Base-by-base conservation (phyloP, 2,797 vertebrate genomes). In the Micrastur ruficollis region DNA sequence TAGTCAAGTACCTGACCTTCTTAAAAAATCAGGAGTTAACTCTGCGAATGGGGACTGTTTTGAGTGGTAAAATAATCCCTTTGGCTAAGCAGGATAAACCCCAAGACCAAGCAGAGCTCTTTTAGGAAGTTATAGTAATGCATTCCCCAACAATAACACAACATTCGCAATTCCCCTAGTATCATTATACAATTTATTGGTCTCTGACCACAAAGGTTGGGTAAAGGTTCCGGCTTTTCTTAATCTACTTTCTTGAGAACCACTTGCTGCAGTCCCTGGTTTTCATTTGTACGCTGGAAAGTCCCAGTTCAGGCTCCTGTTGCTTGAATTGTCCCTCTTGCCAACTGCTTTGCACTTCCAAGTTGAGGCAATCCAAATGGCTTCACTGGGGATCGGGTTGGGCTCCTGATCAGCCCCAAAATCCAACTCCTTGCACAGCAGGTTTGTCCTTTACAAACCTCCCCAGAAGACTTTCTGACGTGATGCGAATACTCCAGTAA, bases 51-150 rank as follows among this genome's bases (percentile, higher is more conserved):
- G 40, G 18, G 27, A 27, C 62, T 85, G 40, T 12, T 91, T 61
- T 32, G 52, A 92, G 71, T 67, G 71, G 78, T 53, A 62, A 92
- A 72, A 84, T 93, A 93, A 95, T 89, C 78, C 67, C 34, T 84
- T 81, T 72, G 62, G 47, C 47, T 85, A 86, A 92, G 55, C 62
- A 73, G 86, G 73, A 63, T 92, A 93, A 94, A 38, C 56, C n/a
- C 42, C 29, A 31, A 55, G 73, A 89, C 42, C 23, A 49, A 65
- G 49, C 65, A 86, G 53, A 84, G 47, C 63, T 40, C 31, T 88
- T 67, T 52, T 49, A 89, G 66, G 66, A 92, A 87, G 65, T 74
- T 38, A 19, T 1, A 71, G n/a, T 72, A 71, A 34, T 11, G 17
- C 46, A 29, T 84, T 81, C n/a, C 90, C 44, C 73, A 72, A 11